These are phyloP conservation scores for Bungarus multicinctus DNA, from an alignment of 2,113 vertebrate genomes.

Conservation along the genomic window DNA sequence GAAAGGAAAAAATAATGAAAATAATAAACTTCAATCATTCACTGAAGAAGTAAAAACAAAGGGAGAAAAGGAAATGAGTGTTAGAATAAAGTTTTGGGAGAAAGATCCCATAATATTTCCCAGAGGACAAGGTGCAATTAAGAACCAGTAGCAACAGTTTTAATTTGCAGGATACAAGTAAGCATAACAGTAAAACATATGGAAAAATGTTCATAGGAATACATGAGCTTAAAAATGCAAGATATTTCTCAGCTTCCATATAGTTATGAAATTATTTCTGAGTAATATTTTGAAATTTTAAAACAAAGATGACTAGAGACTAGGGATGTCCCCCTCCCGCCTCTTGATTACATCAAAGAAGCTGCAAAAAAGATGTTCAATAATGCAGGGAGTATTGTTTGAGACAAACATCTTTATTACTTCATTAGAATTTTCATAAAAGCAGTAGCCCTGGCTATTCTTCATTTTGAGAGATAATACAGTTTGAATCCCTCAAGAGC, in stretches of 20 bases:
- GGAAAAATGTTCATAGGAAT: background rate
- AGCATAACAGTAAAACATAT: background rate
- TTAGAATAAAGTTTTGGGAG: background rate
- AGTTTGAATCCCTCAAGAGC: background rate
- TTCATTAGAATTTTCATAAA: background rate
- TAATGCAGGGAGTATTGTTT: background rate
- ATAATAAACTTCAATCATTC: background rate
- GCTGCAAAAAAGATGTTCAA: background rate
- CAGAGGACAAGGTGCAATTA: background rate
- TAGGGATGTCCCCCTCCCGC: rapidly evolving
- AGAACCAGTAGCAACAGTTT: background rate
- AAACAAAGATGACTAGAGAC: background rate
- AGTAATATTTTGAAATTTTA: background rate
- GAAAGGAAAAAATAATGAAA: background rate
- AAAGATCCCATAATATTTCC: background rate
- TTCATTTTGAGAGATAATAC: background rate
- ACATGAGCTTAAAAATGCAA: background rate
- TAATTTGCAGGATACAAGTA: background rate
- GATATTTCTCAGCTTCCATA: background rate
- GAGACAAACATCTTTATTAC: background rate
- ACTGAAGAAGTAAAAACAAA: background rate
- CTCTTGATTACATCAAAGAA: background rate
- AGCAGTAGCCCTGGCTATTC: background rate
- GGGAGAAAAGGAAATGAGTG: background rate
- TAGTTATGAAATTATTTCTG: background rate